A percentile compares a stretch with the other conserved stretches of the same genome.
phyloP scores from a whole-genome alignment of 2,797 vertebrate species.

The Knipowitschia caucasica region DNA sequence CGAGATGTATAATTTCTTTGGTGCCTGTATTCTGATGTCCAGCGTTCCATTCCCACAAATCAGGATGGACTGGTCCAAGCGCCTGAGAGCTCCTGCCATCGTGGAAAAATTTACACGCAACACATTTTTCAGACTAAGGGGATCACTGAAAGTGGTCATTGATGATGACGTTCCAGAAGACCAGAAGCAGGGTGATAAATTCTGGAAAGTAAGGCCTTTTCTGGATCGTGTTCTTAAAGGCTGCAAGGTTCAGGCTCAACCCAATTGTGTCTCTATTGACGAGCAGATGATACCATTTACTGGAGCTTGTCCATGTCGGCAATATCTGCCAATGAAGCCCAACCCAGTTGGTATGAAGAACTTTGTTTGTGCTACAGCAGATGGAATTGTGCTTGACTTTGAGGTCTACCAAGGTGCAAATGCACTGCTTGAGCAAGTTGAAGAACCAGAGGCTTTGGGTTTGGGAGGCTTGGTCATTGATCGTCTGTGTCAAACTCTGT shows the following conservation, averaged over 20 bases:
- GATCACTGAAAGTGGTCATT: conserved; percentile 14
- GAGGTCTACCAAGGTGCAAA: background rate
- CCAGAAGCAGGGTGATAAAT: conserved; percentile 2
- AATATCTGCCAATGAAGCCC: conserved; percentile 10
- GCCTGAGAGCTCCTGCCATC: no score
- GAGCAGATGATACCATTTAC: conserved; percentile 8
- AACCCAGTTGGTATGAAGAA: conserved; percentile 6
- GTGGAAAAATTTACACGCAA: no score
- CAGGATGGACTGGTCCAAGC: no score
- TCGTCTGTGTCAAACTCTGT: background rate
- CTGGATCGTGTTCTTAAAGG: conserved; percentile 4
- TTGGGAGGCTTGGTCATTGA: background rate
- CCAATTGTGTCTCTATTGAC: background rate
- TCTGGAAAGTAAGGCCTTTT: conserved; percentile 20
- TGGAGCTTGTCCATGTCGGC: conserved; percentile 3
- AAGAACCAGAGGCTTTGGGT: background rate
- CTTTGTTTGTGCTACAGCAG: background rate
- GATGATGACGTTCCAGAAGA: conserved; percentile 14
- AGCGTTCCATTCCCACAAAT: no score
- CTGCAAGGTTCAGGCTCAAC: conserved; percentile 3
- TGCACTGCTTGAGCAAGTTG: background rate
- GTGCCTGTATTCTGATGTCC: no score
- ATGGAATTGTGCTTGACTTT: background rate
- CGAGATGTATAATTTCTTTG: no score
- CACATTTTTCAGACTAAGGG: no score